These are phyloP conservation scores for Drosophila affinis DNA, from an alignment of 2,888 invertebrate genomes.

Conservation along the genomic window DNA sequence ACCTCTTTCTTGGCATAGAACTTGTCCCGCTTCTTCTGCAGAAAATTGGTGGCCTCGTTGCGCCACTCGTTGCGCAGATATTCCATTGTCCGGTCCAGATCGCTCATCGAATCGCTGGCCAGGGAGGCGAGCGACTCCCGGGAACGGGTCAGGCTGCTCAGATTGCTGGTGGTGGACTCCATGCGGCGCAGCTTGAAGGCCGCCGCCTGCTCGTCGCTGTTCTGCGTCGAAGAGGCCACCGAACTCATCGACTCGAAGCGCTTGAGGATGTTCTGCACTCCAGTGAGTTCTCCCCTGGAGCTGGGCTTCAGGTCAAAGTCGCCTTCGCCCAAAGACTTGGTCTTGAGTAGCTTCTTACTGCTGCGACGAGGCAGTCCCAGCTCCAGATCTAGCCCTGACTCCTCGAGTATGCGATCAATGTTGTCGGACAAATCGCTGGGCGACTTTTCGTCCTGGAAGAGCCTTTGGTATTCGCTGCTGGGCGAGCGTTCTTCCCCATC, in stretches of 20 bases:
- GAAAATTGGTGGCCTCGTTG: constrained; percentile 81
- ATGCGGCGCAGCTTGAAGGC: constrained; percentile 76
- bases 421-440: constrained; percentile 83
- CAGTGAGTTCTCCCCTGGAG: constrained; percentile 47
- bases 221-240: constrained; percentile 64
- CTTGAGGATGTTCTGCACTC: constrained; percentile 80
- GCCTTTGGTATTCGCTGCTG: constrained; percentile 81
- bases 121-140: constrained; percentile 75
- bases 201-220: constrained; percentile 65
- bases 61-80: constrained; percentile 82
- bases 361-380: constrained; percentile 69
- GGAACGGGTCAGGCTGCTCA: constrained; percentile 79
- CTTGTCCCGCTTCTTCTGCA: constrained; percentile 81
- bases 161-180: constrained; percentile 79
- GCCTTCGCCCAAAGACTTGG: constrained; percentile 79
- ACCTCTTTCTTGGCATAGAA: constrained; percentile 76
- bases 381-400: constrained; percentile 80
- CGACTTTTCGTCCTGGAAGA: constrained; percentile 83
- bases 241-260: constrained; percentile 82
- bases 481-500: constrained; percentile 79
- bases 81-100: constrained; percentile 83
- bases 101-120: constrained; percentile 77
- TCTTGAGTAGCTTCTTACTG: constrained; percentile 73
- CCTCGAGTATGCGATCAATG: constrained; percentile 81
- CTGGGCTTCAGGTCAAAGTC: constrained; percentile 67